phyloP scores from a whole-genome alignment of 2,113 vertebrate genomes.

The Gymnobelideus leadbeateri region DNA sequence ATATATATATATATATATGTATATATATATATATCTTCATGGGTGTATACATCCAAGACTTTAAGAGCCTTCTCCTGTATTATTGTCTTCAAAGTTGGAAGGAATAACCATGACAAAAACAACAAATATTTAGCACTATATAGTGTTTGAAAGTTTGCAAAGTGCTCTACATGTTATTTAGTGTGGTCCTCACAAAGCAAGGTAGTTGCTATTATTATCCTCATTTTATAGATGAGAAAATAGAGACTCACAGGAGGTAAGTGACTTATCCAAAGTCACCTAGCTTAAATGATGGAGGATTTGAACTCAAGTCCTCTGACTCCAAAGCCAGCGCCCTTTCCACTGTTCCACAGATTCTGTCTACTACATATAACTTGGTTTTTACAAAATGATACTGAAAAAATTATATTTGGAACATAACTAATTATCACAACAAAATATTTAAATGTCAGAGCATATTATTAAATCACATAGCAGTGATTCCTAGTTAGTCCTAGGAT shows the following conservation, averaged over 20 bases:
- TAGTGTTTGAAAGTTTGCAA: not conserved
- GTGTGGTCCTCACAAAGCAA: not conserved
- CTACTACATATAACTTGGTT: not conserved
- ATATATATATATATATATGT: too few species aligned
- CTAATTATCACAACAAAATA: slow-evolving; percentile 65
- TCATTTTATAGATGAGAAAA: not conserved
- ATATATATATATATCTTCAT: too few species aligned
- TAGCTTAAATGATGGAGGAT: not conserved
- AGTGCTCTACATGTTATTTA: not conserved
- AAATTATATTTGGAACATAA: slow-evolving; percentile 47
- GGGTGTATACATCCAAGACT: not conserved
- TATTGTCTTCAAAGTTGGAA: not conserved
- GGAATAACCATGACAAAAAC: not conserved
- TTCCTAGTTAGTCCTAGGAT: slow-evolving; percentile 62
- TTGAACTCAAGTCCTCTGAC: not conserved
- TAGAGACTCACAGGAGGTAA: not conserved
- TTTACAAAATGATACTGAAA: slow-evolving; percentile 56
- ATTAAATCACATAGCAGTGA: slow-evolving; percentile 55
- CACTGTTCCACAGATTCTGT: not conserved
- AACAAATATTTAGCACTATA: not conserved
- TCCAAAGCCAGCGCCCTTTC: not conserved
- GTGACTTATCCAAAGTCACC: not conserved
- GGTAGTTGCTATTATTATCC: not conserved
- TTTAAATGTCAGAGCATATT: slow-evolving; percentile 61
- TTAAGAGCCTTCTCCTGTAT: not conserved